Percentiles rank a stretch among this genome's conserved stretches.
phyloP scores from a whole-genome alignment of 2,888 invertebrate species.

The Oxystoma pomonae region DNA sequence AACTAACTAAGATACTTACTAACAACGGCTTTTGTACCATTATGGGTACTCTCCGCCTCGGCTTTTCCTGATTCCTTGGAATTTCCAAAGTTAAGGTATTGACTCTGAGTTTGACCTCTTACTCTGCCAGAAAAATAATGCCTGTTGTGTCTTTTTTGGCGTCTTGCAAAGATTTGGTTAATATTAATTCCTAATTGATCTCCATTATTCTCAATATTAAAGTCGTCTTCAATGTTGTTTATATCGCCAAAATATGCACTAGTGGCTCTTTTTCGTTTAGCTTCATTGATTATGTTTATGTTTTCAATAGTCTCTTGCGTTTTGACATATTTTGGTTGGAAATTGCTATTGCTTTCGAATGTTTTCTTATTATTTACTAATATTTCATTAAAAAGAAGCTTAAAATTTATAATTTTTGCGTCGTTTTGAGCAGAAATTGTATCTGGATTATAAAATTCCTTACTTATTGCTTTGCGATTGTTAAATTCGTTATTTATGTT shows the following conservation, averaged over 20 bases:
- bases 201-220: background rate
- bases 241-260: background rate
- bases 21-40: constrained; percentile 66
- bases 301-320: background rate
- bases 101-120: constrained; percentile 80
- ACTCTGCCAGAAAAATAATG: constrained; percentile 47
- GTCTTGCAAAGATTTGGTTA: background rate
- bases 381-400: background rate
- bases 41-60: constrained; percentile 73
- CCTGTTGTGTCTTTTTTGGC: constrained; percentile 34
- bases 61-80: constrained; percentile 63
- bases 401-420: background rate
- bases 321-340: no score
- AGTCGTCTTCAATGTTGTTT: background rate
- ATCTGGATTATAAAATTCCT: no score
- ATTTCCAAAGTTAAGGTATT: constrained; percentile 69
- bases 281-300: background rate
- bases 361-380: background rate
- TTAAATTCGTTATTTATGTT: background rate
- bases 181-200: no score
- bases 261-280: background rate
- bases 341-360: background rate
- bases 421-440: background rate
- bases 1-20: constrained; percentile 59
- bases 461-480: no score